Base-by-base conservation (phyloP, 2,113 vertebrate genomes). In the Morphnarchus princeps region DNA sequence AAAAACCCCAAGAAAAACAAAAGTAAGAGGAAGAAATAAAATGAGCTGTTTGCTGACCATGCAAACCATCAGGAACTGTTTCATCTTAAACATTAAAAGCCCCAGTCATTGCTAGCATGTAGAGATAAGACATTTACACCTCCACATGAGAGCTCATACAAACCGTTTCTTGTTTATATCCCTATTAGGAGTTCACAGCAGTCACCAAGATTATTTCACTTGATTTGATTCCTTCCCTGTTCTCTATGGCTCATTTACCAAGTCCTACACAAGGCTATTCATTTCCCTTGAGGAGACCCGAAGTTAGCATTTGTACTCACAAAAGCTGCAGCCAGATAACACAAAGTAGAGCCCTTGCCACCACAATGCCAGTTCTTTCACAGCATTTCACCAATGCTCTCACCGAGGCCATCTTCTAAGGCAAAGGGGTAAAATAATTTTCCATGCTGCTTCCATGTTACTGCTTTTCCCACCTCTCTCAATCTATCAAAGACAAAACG, bases 121-220 rank as follows among this genome's bases (percentile, higher is more conserved):
- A 78, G 91, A 96, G 93, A 93, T 90, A 92, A 97, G 94, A 96
- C 52, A 83, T 82, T 91, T 57, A 65, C 88, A 96, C 92, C 95
- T 97, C 93, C 34, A 57, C 70, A 83, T 81, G 93, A 90, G 47
- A 28, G 17, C 81, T 95, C 74, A 63, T 78, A 91, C 95, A 95
- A 95, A 96, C 72, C 43, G 40, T 80, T 94, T 94, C 94, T 97
- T 97, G 93, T 97, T 97, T 98, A 93, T 63, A 72, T 22, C 89
- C 93, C 89, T 95, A 25, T 95, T 91, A 97, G 79, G 67, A 95
- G 91, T 91, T 97, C 96, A 82, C 97, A 98, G 97, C 91, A 97
- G 96, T 84, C 90, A 85, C 89, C 31, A 16, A 90, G 72, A 97
- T 97, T 93, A 96, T 95, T 95, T 98, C 96, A 93, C 94, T 98